A percentile compares a stretch with the other conserved stretches of the same genome.
These are phyloP conservation scores for Drosophila paranaensis DNA, from an alignment of 2,888 invertebrate genomes.

Conservation along the genomic window DNA sequence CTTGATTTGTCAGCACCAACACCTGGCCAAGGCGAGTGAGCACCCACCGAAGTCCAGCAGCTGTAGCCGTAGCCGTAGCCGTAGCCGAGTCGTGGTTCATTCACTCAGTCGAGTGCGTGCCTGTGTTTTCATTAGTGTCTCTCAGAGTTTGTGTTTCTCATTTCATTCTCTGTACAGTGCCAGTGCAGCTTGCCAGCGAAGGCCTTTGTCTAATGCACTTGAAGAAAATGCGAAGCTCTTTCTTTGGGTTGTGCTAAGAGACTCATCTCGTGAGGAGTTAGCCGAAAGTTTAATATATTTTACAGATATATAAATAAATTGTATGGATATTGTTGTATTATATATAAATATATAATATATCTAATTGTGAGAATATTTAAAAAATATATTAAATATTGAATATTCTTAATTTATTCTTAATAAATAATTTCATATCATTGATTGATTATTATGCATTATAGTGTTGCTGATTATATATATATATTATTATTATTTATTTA, in stretches of 20 bases:
- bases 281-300: too few relatives aligned
- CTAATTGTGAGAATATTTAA: too few relatives aligned
- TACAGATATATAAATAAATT: too few relatives aligned
- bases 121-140: conserved; percentile 41
- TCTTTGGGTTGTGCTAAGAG: not conserved
- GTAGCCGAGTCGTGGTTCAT: not conserved
- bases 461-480: too few relatives aligned
- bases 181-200: conserved; percentile 11
- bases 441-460: too few relatives aligned
- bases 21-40: not conserved
- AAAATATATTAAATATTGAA: too few relatives aligned
- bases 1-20: conserved; percentile 20
- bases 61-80: not conserved
- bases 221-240: not conserved
- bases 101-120: conserved; percentile 27
- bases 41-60: not conserved
- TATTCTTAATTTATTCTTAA: too few relatives aligned
- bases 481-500: too few relatives aligned
- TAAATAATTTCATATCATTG: too few relatives aligned
- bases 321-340: too few relatives aligned
- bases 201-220: not conserved
- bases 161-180: conserved; percentile 9
- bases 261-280: too few relatives aligned
- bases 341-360: too few relatives aligned
- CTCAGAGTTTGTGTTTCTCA: conserved; percentile 13